Evolutionary conservation across 2,888 invertebrate species (phyloP), one percentile per base, ranked within the genome.

Genomic region (Brachyopa scutellaris): DNA sequence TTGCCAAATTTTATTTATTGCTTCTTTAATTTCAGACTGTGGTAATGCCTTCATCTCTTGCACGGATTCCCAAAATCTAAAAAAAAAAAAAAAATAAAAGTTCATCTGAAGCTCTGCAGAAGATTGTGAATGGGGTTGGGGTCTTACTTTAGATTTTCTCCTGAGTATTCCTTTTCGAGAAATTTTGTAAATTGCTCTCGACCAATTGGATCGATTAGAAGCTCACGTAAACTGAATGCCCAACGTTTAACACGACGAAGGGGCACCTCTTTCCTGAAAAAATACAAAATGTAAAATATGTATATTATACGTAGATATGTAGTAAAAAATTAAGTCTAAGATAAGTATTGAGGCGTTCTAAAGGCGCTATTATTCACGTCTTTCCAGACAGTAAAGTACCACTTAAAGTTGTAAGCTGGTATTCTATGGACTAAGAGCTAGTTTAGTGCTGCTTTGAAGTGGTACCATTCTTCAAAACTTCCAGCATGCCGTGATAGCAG

Each of bases 131-230:
- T n/a, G 1, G 15, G 8, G 2, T 11, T 5, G 7, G 2, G 49
- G 23, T 90, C 93, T 92, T 89, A 98, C 97, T 97, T 97, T 86
- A 99, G 93, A 92, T 99, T 99, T 93, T 99, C 99, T 49, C 97
- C 97, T 87, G 98, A 98, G 91, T 99, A 99, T 91, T 99, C 99
- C 90, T 99, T 99, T 88, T 97, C 97, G 51, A 99, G 93, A 91
- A 99, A 99, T 88, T 94, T 95, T 84, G 96, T 95, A 91, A 99
- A 99, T 84, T 99, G 99, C 64, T 99, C 99, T 85, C 96, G 93
- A 1, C 99, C 99, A 9, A 97, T 94, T n/a, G 97, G 94, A 92
- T 99, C 99, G 85, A 95, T 95, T 5, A 99, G 92, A 66, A 99
- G 92, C 91, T 99, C 99, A 84, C 98, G 95, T 67, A 99, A 94